Evolutionary conservation across 2,113 vertebrate genomes (phyloP), one percentile per base, ranked within the genome.

Genomic region (Coptodon rendalli): DNA sequence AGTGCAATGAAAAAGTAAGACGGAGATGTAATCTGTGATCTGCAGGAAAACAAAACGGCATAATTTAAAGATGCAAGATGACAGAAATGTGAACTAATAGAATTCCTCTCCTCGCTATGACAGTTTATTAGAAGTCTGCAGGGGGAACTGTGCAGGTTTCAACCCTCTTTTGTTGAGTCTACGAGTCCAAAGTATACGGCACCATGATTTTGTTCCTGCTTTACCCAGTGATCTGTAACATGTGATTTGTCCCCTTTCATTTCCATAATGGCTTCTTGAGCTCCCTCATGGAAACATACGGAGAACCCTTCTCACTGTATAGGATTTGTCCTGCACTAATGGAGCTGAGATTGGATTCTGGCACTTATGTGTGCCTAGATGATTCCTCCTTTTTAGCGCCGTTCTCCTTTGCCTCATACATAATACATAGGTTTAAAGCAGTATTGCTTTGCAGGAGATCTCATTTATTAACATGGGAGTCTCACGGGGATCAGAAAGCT

Each of bases 271-370:
- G 95, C 93, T 96, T 96, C 94, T 94, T 88, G 92, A 95, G 94
- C 94, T 92, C 85, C 82, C 87, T 94, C 91, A 95, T 95, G 94
- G 93, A 96, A 95, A 93, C 93, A 92, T 94, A 95, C 93, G 91
- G 92, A 94, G 93, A 94, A 90, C 93, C 93, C 92, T 89, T 94
- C 95, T 95, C 93, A 93, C 92, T 89, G 91, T 94, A 91, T 96
- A 95, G 95, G 94, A 95, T 96, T 95, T 95, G 95, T 96, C 93
- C 94, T 93, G 94, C 94, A 94, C 96, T 97, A 97, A 97, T 96
- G 95, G 96, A 96, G 93, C 93, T 86, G 90, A 96, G 94, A 97
- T 97, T 96, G 96, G 95, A 96, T 96, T 96, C 95, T 95, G 93
- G 94, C 95, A 93, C 94, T 95, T 96, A 92, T 93, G 92, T 93